phyloP scores from a whole-genome alignment of 2,113 vertebrate genomes.

The Gopherus flavomarginatus region DNA sequence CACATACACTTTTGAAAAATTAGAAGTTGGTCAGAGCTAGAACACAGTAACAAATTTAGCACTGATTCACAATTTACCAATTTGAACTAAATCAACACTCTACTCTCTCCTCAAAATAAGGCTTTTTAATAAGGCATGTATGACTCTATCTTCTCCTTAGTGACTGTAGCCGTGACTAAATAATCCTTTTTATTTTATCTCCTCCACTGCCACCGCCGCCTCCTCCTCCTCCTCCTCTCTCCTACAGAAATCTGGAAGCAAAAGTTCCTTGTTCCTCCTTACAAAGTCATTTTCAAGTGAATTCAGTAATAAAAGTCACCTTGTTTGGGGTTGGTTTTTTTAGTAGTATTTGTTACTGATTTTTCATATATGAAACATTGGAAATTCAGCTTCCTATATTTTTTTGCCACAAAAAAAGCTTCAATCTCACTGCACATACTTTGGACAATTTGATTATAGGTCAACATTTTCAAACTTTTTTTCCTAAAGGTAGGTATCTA shows the following conservation, averaged over 20 bases:
- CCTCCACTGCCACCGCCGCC: neutral
- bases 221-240: neutral
- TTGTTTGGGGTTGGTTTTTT: neutral
- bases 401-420: neutral
- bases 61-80: neutral
- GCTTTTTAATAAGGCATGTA: neutral
- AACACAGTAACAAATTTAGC: neutral
- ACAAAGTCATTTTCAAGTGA: neutral
- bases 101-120: neutral
- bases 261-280: neutral
- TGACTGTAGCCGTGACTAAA: conserved; percentile 31
- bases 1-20: neutral
- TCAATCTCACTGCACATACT: neutral
- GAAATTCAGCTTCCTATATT: neutral
- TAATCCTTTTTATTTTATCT: conserved; percentile 19
- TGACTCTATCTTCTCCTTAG: conserved; percentile 19
- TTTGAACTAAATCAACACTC: conserved; percentile 20
- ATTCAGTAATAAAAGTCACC: neutral
- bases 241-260: conserved; percentile 12
- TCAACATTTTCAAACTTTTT: neutral
- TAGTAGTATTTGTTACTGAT: neutral
- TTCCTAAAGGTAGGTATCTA: neutral
- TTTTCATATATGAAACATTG: neutral
- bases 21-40: neutral
- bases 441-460: neutral